Evolutionary conservation across 1,140 invertebrate genomes (phyloP).

Genomic region (Tetramorium alpestre): DNA sequence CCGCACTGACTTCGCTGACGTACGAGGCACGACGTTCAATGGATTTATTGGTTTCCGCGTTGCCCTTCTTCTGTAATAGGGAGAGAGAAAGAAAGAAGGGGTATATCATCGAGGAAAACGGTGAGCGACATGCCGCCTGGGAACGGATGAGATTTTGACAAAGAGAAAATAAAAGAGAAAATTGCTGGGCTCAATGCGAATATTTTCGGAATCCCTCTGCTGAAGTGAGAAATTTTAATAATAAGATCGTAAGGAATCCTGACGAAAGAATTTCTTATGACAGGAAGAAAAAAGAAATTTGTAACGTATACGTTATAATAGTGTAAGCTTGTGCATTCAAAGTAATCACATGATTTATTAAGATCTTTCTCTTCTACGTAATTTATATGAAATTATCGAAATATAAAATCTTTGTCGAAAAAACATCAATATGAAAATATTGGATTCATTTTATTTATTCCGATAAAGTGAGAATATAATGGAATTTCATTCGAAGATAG

Average conservation of each 20-base stretch:
- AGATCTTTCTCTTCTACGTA: not conserved
- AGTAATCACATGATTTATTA: not conserved
- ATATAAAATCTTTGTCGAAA: not conserved
- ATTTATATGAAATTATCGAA: not conserved
- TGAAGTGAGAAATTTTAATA: conserved; percentile 20
- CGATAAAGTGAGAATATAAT: not conserved
- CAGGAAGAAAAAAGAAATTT: not conserved
- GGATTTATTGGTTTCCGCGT: conserved; percentile 61
- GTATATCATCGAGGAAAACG: conserved; percentile 21
- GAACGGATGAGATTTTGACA: conserved; percentile 11
- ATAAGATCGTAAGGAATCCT: not conserved
- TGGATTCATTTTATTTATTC: not conserved
- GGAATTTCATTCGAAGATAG: not conserved
- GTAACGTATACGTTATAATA: not conserved
- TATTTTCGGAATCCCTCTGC: not conserved
- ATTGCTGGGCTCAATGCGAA: conserved; percentile 10
- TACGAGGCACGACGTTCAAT: conserved; percentile 39
- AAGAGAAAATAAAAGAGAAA: conserved; percentile 3
- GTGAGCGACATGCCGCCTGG: not conserved
- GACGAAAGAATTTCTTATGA: not conserved
- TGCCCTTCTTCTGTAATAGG: conserved; percentile 3
- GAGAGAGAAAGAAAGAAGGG: not conserved
- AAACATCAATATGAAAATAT: not conserved
- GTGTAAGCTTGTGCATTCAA: not conserved
- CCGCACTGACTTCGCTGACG: not conserved